Evolutionary conservation across 1,140 invertebrate genomes (phyloP).

Genomic region (Lutraria rhynchaena): DNA sequence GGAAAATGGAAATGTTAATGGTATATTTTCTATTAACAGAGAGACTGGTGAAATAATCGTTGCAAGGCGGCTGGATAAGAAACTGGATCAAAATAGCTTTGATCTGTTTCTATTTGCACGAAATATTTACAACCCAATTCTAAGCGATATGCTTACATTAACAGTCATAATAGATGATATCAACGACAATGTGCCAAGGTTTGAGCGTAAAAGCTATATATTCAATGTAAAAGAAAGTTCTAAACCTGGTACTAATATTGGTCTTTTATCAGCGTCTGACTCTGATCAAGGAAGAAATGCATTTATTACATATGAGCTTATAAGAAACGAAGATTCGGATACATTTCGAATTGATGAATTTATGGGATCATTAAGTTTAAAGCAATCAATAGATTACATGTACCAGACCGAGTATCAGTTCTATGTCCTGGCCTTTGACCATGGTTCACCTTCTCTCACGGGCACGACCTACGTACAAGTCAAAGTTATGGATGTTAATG

Average conservation of each 20-base stretch:
- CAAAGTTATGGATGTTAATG: slow-evolving; percentile 45
- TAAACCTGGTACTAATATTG: slow-evolving; percentile 9
- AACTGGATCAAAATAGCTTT: not conserved
- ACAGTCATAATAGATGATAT: slow-evolving; percentile 41
- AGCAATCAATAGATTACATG: slow-evolving; percentile 16
- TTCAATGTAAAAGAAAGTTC: slow-evolving; percentile 28
- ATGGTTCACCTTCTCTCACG: slow-evolving; percentile 44
- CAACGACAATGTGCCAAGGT: slow-evolving; percentile 47
- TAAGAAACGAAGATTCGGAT: slow-evolving; percentile 17
- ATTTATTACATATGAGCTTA: slow-evolving; percentile 36
- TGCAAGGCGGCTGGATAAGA: slow-evolving; percentile 2
- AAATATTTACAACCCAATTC: slow-evolving; percentile 41
- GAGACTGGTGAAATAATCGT: slow-evolving; percentile 38
- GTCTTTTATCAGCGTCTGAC: slow-evolving; percentile 29
- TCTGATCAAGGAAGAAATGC: slow-evolving; percentile 37
- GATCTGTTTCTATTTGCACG: slow-evolving; percentile 6
- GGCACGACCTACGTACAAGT: slow-evolving; percentile 28
- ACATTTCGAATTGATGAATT: slow-evolving; percentile 35
- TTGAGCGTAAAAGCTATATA: slow-evolving; percentile 22
- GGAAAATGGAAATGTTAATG: slow-evolving; percentile 17
- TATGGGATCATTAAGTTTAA: slow-evolving; percentile 30
- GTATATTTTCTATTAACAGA: slow-evolving; percentile 17
- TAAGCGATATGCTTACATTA: slow-evolving; percentile 40
- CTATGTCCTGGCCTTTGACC: slow-evolving; percentile 35
- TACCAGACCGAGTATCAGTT: slow-evolving; percentile 35